phyloP scores from a whole-genome alignment of 2,113 vertebrate species.

The Apistogramma diplotaenia region DNA sequence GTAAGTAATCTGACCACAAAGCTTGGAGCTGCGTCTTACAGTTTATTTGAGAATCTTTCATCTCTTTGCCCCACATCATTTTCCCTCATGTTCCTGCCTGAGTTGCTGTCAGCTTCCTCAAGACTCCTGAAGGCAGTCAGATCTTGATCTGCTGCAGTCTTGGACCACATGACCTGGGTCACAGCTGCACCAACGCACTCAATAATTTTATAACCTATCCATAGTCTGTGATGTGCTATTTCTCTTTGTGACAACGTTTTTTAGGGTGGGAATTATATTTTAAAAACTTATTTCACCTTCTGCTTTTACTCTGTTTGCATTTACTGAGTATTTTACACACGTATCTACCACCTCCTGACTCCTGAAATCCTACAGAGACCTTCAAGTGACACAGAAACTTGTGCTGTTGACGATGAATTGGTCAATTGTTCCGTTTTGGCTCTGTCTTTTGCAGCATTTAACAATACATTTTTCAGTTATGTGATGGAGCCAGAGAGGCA shows the following conservation, averaged over 20 bases:
- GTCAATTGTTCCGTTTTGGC: background rate
- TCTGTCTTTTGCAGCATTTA: conserved; percentile 7
- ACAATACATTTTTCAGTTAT: conserved; percentile 18
- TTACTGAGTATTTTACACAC: background rate
- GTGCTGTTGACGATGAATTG: background rate
- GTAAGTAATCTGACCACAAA: no score
- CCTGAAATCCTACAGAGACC: background rate
- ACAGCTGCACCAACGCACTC: background rate
- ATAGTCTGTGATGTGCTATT: background rate
- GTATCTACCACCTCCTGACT: background rate
- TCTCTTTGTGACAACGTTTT: background rate
- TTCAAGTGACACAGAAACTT: background rate
- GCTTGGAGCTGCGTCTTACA: background rate
- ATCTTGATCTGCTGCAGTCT: background rate
- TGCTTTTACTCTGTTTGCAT: background rate
- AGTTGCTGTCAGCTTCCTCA: background rate
- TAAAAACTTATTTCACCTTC: background rate
- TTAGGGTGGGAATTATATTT: no score
- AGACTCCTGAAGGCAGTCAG: background rate
- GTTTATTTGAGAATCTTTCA: no score
- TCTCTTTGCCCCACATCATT: no score
- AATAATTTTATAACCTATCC: background rate
- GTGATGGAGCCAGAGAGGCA: background rate
- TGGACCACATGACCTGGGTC: background rate
- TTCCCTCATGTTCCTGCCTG: no score